phyloP scores from a whole-genome alignment of 2,797 vertebrate species.

The Falco biarmicus region DNA sequence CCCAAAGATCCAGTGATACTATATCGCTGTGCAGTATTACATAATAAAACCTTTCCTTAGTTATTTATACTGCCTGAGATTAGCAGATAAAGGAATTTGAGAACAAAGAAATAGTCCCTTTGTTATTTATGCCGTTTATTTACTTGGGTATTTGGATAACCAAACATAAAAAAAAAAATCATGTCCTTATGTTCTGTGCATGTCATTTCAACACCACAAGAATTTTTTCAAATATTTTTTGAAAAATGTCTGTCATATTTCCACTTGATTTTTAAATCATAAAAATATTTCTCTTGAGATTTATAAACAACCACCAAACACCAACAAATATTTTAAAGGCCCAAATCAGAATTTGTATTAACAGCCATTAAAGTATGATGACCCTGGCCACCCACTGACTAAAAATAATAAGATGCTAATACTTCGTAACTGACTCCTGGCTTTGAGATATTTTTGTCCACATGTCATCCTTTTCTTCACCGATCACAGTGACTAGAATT shows the following conservation, averaged over 20 bases:
- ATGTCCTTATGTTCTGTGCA: slow-evolving; percentile 30
- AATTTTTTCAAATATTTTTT: slow-evolving; percentile 15
- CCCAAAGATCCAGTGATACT: slow-evolving; percentile 26
- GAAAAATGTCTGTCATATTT: slow-evolving; percentile 30
- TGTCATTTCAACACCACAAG: background rate
- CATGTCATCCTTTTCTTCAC: background rate
- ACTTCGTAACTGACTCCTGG: background rate
- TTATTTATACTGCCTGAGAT: slow-evolving; percentile 54
- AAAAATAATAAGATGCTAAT: slow-evolving; percentile 1
- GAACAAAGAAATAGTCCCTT: slow-evolving; percentile 50
- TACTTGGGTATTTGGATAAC: slow-evolving; percentile 32
- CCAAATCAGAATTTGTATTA: slow-evolving; percentile 2
- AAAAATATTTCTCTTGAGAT: slow-evolving; percentile 33
- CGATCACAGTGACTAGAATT: background rate
- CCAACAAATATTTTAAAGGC: slow-evolving; percentile 25
- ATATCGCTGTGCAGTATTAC: slow-evolving; percentile 1
- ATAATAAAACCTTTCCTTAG: slow-evolving; percentile 54
- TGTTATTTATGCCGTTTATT: slow-evolving; percentile 43
- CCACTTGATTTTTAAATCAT: slow-evolving; percentile 30
- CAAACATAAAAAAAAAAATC: background rate
- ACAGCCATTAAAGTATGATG: background rate
- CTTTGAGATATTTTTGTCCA: background rate
- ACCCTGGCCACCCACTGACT: slow-evolving; percentile 29
- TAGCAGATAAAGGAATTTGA: slow-evolving; percentile 50
- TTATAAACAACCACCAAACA: slow-evolving; percentile 31